These are phyloP conservation scores for Esperia sulphurella DNA, from an alignment of 2,888 invertebrate genomes.

Conservation along the genomic window DNA sequence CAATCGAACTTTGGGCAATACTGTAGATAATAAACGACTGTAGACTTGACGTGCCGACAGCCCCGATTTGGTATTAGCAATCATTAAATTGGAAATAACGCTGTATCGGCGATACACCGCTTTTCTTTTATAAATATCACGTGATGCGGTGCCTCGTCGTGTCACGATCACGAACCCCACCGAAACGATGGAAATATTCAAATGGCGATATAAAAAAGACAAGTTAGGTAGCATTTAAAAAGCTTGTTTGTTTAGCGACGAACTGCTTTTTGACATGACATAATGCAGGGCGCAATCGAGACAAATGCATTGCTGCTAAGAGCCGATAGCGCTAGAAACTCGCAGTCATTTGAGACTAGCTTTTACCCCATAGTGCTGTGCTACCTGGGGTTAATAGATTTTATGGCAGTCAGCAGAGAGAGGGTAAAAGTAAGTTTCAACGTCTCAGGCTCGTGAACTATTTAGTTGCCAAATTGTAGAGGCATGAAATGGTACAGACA, in stretches of 20 bases:
- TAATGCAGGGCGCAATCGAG: constrained; percentile 35
- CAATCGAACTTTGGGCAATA: constrained; percentile 36
- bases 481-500: too few species aligned
- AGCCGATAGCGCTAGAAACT: too few species aligned
- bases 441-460: too few species aligned
- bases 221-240: constrained; percentile 79
- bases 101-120: constrained; percentile 72
- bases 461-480: too few species aligned
- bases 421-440: too few species aligned
- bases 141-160: constrained; percentile 76
- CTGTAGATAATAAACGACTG: constrained; percentile 52
- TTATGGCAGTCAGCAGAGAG: too few species aligned
- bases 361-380: not conserved
- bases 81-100: constrained; percentile 79
- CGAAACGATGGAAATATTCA: constrained; percentile 76
- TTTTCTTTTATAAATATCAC: constrained; percentile 79
- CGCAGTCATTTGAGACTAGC: too few species aligned
- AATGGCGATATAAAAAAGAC: constrained; percentile 78
- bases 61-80: constrained; percentile 73
- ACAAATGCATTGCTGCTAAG: constrained; percentile 42
- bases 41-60: constrained; percentile 62
- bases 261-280: constrained; percentile 74
- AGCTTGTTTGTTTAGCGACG: constrained; percentile 76
- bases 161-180: constrained; percentile 75
- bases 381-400: too few species aligned